Percentiles rank a stretch among this genome's conserved stretches.
phyloP scores from a whole-genome alignment of 2,888 invertebrate species.

The Petrolisthes manimaculis region DNA sequence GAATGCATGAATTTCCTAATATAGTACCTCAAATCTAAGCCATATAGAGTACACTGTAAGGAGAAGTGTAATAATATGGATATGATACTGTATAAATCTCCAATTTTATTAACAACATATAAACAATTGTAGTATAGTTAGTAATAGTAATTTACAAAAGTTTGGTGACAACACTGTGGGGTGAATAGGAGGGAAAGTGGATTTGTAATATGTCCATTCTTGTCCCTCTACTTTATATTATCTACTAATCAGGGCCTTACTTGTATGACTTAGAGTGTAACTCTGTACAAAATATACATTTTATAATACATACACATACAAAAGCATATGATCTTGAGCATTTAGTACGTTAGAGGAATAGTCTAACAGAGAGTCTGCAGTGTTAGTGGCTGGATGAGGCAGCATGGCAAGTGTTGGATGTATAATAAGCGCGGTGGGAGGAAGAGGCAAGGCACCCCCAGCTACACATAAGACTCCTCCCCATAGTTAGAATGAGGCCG shows the following conservation, averaged over 20 bases:
- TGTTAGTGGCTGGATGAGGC: slow-evolving; percentile 57
- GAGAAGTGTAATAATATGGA: neutral
- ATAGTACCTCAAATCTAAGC: too few relatives aligned
- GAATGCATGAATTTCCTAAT: too few relatives aligned
- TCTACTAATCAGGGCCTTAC: slow-evolving; percentile 42
- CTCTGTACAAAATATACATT: slow-evolving; percentile 60
- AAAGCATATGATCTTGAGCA: slow-evolving; percentile 60
- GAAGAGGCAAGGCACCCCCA: slow-evolving; percentile 25
- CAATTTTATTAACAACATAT: slow-evolving; percentile 62
- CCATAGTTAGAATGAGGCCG: slow-evolving; percentile 65
- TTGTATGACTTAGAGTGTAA: slow-evolving; percentile 59
- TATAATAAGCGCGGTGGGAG: slow-evolving; percentile 52
- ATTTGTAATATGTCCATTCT: neutral
- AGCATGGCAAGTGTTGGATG: slow-evolving; percentile 38
- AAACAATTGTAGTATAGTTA: slow-evolving; percentile 60
- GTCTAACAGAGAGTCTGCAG: slow-evolving; percentile 61
- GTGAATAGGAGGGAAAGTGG: neutral
- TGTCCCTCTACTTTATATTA: slow-evolving; percentile 12
- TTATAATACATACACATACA: slow-evolving; percentile 58
- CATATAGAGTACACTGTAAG: neutral
- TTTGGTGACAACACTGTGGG: slow-evolving; percentile 43
- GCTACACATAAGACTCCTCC: slow-evolving; percentile 66
- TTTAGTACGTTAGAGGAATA: slow-evolving; percentile 61
- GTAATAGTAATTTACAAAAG: slow-evolving; percentile 60
- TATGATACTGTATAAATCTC: slow-evolving; percentile 35